Base-by-base conservation (phyloP, 23 tunicate genomes). In the Styela plicata region DNA sequence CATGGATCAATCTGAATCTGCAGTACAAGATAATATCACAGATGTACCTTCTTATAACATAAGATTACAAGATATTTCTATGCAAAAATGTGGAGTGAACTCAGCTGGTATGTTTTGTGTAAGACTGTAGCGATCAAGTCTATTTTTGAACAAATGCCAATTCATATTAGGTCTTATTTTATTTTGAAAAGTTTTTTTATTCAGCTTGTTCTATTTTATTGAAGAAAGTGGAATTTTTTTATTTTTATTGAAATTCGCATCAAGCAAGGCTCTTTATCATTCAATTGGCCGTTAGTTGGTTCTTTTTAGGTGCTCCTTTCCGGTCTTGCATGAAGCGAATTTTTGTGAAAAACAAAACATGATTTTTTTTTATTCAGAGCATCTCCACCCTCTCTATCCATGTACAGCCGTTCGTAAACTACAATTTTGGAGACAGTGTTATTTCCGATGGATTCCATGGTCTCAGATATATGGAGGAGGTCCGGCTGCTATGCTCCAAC, bases 381-480 rank as follows among this genome's bases (percentile, higher is more conserved):
- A 33, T 71, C 24, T 52, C 0, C 37, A 27, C 44, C 64, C 81
- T 25, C 64, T 76, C 0, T 76, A 76, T 44, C 81, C 76, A 29
- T 35, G 31, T 69, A 26, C 81, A 28, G 22, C 34, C 34, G 68
- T 90, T 0, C 36, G 86, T 20, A 69, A 63, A 73, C 1, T 91
- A 63, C 65, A 67, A 30, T 74, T 91, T 28, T 87, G 97, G 97
- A 22, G 74, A 21, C 74, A 86, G 27, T 79, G 91, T 74, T 73
- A 91, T 53, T 57, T 78, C 29, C 82, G 97, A 69, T 91, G 97
- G 97, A 2, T 76, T n/a, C 52, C 78, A 2, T 90, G 89, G 89
- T 90, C 90, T 21, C 96, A 90, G 84, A 25, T 82, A 21, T 69
- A 63, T 69, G 96, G 96, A 2, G 96, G 96, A 64, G 84, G 89